A percentile compares a stretch with the other conserved stretches of the same genome.
Evolutionary conservation across 2,888 invertebrate species (phyloP).

Genomic region (Diplazon laetatorius): DNA sequence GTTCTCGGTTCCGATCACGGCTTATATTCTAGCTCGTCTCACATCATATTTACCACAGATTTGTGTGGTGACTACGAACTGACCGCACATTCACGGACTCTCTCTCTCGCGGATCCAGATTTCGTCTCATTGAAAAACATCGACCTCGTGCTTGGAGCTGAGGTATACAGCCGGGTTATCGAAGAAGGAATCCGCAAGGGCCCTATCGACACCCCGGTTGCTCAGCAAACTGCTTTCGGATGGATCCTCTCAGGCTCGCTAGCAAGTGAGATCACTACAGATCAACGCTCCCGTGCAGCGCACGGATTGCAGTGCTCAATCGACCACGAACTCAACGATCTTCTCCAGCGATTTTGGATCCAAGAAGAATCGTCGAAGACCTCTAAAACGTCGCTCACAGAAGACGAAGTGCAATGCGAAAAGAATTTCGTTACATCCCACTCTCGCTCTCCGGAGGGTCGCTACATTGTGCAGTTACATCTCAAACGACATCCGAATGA

Average conservation of each 20-base stretch:
- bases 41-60: conserved; percentile 45
- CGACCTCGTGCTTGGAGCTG: conserved; percentile 55
- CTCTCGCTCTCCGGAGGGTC: conserved; percentile 37
- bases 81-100: conserved; percentile 43
- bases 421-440: conserved; percentile 26
- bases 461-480: conserved; percentile 47
- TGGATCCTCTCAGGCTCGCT: conserved; percentile 54
- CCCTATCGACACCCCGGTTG: conserved; percentile 36
- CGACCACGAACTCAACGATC: conserved; percentile 41
- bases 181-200: conserved; percentile 40
- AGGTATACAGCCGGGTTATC: conserved; percentile 47
- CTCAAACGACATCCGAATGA: conserved; percentile 51
- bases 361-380: conserved; percentile 33
- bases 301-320: conserved; percentile 44
- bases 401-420: conserved; percentile 47
- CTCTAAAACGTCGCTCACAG: conserved; percentile 12
- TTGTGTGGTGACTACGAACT: conserved; percentile 28
- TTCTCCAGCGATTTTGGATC: conserved; percentile 45
- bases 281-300: neutral
- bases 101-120: conserved; percentile 45
- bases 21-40: conserved; percentile 37
- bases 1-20: conserved; percentile 31
- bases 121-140: conserved; percentile 32
- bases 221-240: conserved; percentile 46
- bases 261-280: conserved; percentile 17